Evolutionary conservation across 2,113 vertebrate genomes (phyloP).

Genomic region (Thunnus thynnus): DNA sequence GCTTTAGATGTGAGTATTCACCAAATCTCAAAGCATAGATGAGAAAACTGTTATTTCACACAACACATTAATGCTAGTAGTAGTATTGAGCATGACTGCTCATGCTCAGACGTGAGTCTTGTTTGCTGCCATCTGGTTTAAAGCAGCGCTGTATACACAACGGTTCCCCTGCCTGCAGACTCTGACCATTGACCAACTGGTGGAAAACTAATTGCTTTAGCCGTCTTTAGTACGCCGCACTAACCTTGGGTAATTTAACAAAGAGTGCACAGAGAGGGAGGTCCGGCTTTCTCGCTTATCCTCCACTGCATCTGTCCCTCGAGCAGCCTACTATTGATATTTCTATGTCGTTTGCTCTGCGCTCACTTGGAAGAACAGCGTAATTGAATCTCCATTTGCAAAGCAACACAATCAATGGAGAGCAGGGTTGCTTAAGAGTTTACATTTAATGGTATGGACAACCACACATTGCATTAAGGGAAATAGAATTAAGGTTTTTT

Average conservation of each 20-base stretch:
- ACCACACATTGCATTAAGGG: slow-evolving; percentile 29
- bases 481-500: slow-evolving; percentile 21
- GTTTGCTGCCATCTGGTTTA: slow-evolving; percentile 58
- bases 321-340: slow-evolving; percentile 57
- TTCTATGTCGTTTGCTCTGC: slow-evolving; percentile 61
- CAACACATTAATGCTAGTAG: slow-evolving; percentile 5
- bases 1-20: neutral
- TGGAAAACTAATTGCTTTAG: slow-evolving; percentile 77
- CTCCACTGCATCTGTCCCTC: slow-evolving; percentile 57
- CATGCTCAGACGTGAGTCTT: slow-evolving; percentile 40
- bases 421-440: slow-evolving; percentile 60
- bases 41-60: neutral
- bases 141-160: slow-evolving; percentile 54
- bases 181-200: slow-evolving; percentile 76
- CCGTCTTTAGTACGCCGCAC: slow-evolving; percentile 63
- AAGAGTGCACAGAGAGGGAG: slow-evolving; percentile 59
- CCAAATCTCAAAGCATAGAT: neutral
- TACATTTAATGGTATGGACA: slow-evolving; percentile 60
- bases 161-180: slow-evolving; percentile 52
- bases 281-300: slow-evolving; percentile 50
- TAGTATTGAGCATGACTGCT: slow-evolving; percentile 19
- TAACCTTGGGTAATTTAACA: slow-evolving; percentile 78
- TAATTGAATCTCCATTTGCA: slow-evolving; percentile 78
- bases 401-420: slow-evolving; percentile 72
- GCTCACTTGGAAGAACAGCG: slow-evolving; percentile 70